Base-by-base conservation (phyloP, 2,888 invertebrate genomes). In the Drosophila neonasuta region DNA sequence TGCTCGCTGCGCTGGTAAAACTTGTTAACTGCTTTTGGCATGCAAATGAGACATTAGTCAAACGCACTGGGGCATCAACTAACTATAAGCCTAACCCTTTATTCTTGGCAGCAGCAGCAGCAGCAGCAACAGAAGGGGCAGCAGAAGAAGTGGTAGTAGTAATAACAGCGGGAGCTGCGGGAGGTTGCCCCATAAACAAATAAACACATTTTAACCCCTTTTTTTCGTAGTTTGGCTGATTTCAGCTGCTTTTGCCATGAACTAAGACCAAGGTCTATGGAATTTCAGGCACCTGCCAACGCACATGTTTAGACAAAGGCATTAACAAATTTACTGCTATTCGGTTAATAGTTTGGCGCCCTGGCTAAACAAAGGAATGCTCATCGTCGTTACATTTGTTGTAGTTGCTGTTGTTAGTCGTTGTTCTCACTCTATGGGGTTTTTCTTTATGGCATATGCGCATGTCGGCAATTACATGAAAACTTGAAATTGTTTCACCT, bases 251-350 rank as follows among this genome's bases (percentile, higher is more conserved):
- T 46, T 36, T 46, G 54, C 54, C 32, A 44, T 54, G n/a, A 32
- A n/a, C 42, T 49, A 17, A n/a, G 30, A 17, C 50, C 44, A 30
- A 42, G 17, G 32, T 60, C 68, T 68, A 68, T 68, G 55, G 54
- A 45, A 60, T 54, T 62, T 58, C 15, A 55, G 74, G 41, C 76
- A 79, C 86, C 81, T 86, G 83, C 81, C 78, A 62, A 82, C 80
- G 80, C 74, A 81, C 68, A 79, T 73, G 86, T 66, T 85, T 77
- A 76, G 80, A 85, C 80, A 78, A 81, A 78, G 76, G 73, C 82
- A 88, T 87, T 88, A 89, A 89, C 89, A 88, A 87, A 84, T 87
- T 86, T 88, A 87, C 80, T 79, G 80, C 86, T 77, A 72, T 80
- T 73, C 71, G 65, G 70, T 87, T 81, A 83, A 87, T 87, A 70